A percentile compares a stretch with the other conserved stretches of the same genome.
These are phyloP conservation scores for Mastomys coucha DNA, from an alignment of 2,113 vertebrate species.

Conservation along the genomic window DNA sequence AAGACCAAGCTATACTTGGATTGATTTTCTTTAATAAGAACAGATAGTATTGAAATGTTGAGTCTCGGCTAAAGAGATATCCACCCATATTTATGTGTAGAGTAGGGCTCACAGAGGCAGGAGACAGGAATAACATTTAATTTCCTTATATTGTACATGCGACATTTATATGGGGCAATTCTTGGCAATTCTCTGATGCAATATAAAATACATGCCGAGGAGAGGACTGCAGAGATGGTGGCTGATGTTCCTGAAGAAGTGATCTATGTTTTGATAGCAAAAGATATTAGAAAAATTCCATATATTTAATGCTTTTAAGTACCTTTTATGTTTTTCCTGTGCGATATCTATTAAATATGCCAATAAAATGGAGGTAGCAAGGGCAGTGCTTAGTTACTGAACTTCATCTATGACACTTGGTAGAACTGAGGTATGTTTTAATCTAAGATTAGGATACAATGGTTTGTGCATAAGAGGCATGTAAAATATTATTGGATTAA, in stretches of 20 bases:
- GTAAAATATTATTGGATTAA: neutral
- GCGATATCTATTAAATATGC: neutral
- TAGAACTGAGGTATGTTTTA: neutral
- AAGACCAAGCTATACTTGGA: neutral
- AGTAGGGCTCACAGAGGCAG: neutral
- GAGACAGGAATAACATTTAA: conserved; percentile 1
- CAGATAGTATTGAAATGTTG: neutral
- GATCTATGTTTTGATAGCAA: conserved; percentile 34
- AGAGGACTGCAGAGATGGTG: neutral
- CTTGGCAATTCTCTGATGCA: conserved; percentile 32
- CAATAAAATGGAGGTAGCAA: conserved; percentile 5
- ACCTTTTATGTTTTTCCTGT: neutral
- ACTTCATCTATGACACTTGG: neutral
- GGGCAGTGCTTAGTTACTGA: neutral
- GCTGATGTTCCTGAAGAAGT: neutral
- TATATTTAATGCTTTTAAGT: conserved; percentile 1
- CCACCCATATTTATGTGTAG: neutral
- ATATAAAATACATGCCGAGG: neutral
- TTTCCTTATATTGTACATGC: conserved; percentile 6
- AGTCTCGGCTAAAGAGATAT: neutral
- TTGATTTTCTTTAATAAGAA: conserved; percentile 40
- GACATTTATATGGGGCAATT: neutral
- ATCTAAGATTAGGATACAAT: neutral
- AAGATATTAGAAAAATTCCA: neutral
- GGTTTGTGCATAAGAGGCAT: neutral